Conservation (phyloP, 1,140 invertebrate genomes). For the Ostrea edulis region DNA sequence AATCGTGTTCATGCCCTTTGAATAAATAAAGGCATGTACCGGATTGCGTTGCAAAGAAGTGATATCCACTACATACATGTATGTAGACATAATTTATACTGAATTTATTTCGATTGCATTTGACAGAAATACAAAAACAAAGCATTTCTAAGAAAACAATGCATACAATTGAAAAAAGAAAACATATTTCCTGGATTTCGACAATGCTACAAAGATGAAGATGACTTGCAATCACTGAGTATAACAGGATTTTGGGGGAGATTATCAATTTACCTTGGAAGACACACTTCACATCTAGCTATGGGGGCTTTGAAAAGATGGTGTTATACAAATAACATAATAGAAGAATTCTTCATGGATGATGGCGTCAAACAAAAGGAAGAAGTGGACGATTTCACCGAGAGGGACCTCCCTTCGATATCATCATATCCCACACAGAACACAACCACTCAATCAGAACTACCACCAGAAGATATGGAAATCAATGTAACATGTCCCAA, state of each 20-base stretch:
- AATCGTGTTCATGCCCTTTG: no score
- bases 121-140: conserved; percentile 7
- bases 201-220: background rate
- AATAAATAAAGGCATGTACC: background rate
- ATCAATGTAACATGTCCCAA: no score
- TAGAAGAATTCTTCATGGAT: background rate
- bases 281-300: background rate
- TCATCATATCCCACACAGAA: no score
- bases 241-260: background rate
- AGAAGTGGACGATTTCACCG: no score
- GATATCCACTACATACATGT: no score
- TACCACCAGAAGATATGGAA: no score
- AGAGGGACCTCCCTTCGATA: no score
- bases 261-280: background rate
- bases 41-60: no score
- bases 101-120: background rate
- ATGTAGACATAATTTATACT: no score
- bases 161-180: background rate
- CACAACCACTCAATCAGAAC: no score
- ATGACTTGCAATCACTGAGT: background rate
- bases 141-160: background rate
- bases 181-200: background rate
- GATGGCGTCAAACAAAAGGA: background rate
- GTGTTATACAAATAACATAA: background rate
- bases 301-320: background rate